A percentile compares a stretch with the other conserved stretches of the same genome.
Conservation (phyloP, 2,797 vertebrate genomes). For the Hemitrygon akajei region DNA sequence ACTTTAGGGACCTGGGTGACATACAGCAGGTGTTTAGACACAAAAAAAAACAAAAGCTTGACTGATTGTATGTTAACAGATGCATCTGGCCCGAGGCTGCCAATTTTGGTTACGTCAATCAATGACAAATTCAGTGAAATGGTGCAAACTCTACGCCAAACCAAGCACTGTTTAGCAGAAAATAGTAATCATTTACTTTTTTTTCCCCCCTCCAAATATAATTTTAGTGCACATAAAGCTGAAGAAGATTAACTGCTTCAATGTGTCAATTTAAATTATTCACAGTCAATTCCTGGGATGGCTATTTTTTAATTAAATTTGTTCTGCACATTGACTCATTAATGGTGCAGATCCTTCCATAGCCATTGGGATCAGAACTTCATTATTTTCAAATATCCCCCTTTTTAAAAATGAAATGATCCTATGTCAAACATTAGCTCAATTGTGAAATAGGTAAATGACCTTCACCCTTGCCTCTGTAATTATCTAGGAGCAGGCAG, state of each 20-base stretch:
- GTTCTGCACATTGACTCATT: neutral
- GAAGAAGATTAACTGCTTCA: neutral
- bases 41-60: constrained; percentile 25
- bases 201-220: neutral
- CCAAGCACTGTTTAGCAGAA: neutral
- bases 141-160: neutral
- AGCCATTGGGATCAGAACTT: neutral
- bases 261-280: constrained; percentile 2
- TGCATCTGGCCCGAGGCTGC: neutral
- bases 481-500: neutral
- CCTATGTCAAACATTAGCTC: neutral
- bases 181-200: neutral
- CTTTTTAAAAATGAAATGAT: constrained; percentile 4
- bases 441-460: neutral
- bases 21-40: constrained; percentile 24
- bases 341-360: neutral
- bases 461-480: neutral
- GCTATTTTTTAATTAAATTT: neutral
- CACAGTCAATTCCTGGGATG: neutral
- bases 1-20: constrained; percentile 80
- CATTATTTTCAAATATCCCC: neutral
- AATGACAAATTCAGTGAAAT: neutral
- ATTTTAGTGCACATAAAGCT: neutral
- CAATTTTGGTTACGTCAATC: constrained; percentile 30
- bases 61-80: constrained; percentile 24